Evolutionary conservation across 2,888 invertebrate species (phyloP).

Genomic region (Sialis lutaria): DNA sequence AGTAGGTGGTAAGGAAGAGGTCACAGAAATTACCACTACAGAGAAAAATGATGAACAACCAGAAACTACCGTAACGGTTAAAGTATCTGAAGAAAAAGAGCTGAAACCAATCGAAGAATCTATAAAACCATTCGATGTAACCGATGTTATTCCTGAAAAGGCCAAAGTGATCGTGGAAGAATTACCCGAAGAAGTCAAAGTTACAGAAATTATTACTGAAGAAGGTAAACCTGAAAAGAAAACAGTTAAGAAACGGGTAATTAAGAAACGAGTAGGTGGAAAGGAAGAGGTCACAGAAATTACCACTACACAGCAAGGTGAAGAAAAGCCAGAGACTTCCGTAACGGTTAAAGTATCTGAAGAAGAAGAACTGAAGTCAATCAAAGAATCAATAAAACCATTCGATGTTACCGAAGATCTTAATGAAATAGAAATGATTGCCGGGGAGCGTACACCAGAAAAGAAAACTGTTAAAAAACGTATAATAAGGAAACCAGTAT

Average conservation of each 20-base stretch:
- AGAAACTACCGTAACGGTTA: constrained; percentile 16
- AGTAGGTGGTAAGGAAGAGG: constrained; percentile 17
- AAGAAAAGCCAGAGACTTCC: constrained; percentile 11
- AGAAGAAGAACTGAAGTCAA: constrained; percentile 22
- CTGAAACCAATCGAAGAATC: constrained; percentile 10
- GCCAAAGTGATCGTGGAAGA: constrained; percentile 12
- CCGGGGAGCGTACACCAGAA: constrained; percentile 20
- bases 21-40: constrained; percentile 16
- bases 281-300: constrained; percentile 19
- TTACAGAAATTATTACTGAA: constrained; percentile 14
- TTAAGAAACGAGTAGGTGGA: constrained; percentile 12
- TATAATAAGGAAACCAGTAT: constrained; percentile 26
- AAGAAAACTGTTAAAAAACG: constrained; percentile 26
- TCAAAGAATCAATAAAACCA: constrained; percentile 7
- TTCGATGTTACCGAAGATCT: constrained; percentile 11
- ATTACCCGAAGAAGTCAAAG: constrained; percentile 15
- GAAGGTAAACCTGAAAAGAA: constrained; percentile 13
- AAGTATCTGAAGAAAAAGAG: constrained; percentile 4
- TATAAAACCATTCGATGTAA: constrained; percentile 11
- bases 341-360: constrained; percentile 15
- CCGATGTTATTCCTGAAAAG: constrained; percentile 13
- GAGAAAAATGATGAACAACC: constrained; percentile 15
- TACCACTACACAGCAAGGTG: constrained; percentile 7
- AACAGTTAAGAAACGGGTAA: constrained; percentile 13
- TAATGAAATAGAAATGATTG: constrained; percentile 12